These are phyloP conservation scores for Lepidurus packardi DNA, from an alignment of 1,140 invertebrate genomes.

Conservation along the genomic window DNA sequence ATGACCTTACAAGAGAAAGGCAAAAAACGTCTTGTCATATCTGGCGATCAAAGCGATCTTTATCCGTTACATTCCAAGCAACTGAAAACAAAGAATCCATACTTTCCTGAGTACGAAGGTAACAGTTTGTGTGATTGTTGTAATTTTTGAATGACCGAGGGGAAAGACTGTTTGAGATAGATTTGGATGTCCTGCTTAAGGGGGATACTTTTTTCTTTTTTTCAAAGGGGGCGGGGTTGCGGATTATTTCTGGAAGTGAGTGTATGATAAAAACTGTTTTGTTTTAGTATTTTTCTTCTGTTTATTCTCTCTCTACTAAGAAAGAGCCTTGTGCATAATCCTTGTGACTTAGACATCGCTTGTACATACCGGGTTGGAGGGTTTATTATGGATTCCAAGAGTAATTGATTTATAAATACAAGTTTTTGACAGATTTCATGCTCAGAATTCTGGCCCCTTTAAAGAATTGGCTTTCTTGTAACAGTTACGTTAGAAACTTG, in stretches of 20 bases:
- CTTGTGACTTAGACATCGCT: constrained; percentile 10
- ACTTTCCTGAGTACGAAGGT: not conserved
- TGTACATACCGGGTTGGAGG: constrained; percentile 10
- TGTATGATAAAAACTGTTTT: not conserved
- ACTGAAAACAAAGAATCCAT: not conserved
- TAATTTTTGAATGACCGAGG: not conserved
- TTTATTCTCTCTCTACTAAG: not conserved
- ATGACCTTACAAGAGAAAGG: not conserved
- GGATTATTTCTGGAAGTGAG: not conserved
- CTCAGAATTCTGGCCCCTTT: not conserved
- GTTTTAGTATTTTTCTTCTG: not conserved
- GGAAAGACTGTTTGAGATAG: not conserved
- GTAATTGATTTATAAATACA: constrained; percentile 16
- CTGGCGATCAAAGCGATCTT: not conserved
- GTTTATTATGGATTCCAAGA: constrained; percentile 11
- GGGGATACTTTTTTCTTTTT: not conserved
- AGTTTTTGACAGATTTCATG: not conserved
- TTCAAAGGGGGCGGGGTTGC: not conserved
- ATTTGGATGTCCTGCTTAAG: not conserved
- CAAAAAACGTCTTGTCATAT: not conserved
- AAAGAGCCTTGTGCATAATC: constrained; percentile 17
- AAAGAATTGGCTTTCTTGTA: too few relatives aligned
- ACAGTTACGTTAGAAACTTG: too few relatives aligned
- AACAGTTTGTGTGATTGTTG: constrained; percentile 1
- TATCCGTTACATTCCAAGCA: constrained; percentile 14